Base-by-base conservation (phyloP, 2,888 invertebrate genomes). In the Atethmia centrago region DNA sequence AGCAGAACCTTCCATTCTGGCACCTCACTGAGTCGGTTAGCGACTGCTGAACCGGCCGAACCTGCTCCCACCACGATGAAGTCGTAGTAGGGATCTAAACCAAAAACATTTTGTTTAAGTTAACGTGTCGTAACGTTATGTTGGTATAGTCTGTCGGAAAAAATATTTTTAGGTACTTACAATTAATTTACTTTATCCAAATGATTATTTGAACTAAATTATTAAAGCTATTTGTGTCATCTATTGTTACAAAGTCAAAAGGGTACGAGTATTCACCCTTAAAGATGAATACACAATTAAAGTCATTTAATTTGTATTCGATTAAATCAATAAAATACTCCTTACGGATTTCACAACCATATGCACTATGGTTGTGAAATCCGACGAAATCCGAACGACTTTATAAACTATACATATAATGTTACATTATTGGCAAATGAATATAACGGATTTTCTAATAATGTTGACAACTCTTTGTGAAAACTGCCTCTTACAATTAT, bases 51-150 rank as follows among this genome's bases (percentile, higher is more conserved):
- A 1, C 97, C 97, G 0, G 97, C 97, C 0, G 97, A 97, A 0
- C 97, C 97, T 0, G 96, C 97, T 0, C 97, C 97, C 8, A 97
- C 95, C 40, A 97, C 94, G 31, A 97, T 92, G 87, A 97, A 98
- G 84, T 97, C 97, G 84, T 97, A 97, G 80, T 97, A 96, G 4
- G 94, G 93, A 85, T 94, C 94, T 93, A 85, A 36, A 91, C 92
- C 16, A 5, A 53, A 31, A 71, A 58, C 3, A 2, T 28, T 51
- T 42, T 28, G 21, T 1, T 36, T 77, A 25, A 40, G 3, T 62
- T 19, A 19, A 25, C 1, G 19, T 25, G 40, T 25, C 4, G 19
- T 61, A 42, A 19, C 25, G 7, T 28, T 19, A 19, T 42, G 1
- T 42, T 51, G 5, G 0, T 9, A 51, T 28, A 16, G 21, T 47